These are phyloP conservation scores for Ornithoptera priamus DNA, from an alignment of 2,888 invertebrate genomes.

Conservation along the genomic window DNA sequence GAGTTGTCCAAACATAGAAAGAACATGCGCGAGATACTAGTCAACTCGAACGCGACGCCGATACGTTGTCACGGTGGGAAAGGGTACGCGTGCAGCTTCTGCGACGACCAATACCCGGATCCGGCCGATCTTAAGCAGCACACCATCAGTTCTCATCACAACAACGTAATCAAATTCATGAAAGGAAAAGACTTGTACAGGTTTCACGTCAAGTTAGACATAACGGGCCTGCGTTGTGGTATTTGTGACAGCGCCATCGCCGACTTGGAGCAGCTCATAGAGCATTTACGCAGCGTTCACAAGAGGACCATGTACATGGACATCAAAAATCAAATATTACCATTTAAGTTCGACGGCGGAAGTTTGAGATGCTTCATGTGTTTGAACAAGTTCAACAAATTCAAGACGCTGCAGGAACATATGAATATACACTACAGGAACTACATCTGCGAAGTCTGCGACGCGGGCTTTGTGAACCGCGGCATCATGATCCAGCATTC, in stretches of 20 bases:
- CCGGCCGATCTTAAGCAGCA: conserved; percentile 53
- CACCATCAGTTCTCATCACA: conserved; percentile 43
- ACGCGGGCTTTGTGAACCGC: conserved; percentile 57
- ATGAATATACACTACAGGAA: conserved; percentile 65
- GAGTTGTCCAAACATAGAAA: conserved; percentile 46
- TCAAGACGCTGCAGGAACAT: conserved; percentile 54
- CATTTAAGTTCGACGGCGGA: conserved; percentile 49
- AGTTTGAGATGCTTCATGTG: conserved; percentile 43
- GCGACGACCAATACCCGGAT: conserved; percentile 41
- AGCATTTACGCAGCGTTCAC: conserved; percentile 40
- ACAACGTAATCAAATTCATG: conserved; percentile 43
- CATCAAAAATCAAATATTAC: conserved; percentile 47
- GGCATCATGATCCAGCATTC: conserved; percentile 52
- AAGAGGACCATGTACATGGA: conserved; percentile 38
- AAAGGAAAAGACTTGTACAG: conserved; percentile 36
- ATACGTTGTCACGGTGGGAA: conserved; percentile 45
- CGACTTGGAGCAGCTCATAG: conserved; percentile 39
- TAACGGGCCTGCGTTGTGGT: conserved; percentile 46
- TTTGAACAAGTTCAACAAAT: conserved; percentile 41
- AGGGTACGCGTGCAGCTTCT: conserved; percentile 55
- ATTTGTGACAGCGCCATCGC: conserved; percentile 38
- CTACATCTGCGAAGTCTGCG: conserved; percentile 56
- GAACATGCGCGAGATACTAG: conserved; percentile 49
- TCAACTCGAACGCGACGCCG: conserved; percentile 58
- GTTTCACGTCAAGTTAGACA: conserved; percentile 54